phyloP scores from a whole-genome alignment of 2,888 invertebrate genomes.

The Pinctada fucata region DNA sequence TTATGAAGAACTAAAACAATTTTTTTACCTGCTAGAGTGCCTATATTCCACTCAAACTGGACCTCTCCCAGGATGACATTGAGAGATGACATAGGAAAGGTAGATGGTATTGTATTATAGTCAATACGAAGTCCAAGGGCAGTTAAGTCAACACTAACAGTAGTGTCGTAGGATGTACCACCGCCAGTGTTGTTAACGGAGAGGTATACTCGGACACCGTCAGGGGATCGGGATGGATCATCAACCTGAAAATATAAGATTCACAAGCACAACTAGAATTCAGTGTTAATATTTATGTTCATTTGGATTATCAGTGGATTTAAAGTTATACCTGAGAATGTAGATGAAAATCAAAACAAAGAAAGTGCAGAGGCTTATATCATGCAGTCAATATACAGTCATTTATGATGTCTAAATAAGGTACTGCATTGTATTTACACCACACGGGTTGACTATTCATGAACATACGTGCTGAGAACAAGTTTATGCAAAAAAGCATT shows the following conservation, averaged over 20 bases:
- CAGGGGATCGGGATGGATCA: background rate
- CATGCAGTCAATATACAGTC: too few relatives aligned
- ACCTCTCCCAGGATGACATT: constrained; percentile 15
- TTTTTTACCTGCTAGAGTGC: constrained; percentile 17
- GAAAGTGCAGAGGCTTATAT: too few relatives aligned
- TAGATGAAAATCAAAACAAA: too few relatives aligned
- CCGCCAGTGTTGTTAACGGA: constrained; percentile 35
- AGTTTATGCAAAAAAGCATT: too few relatives aligned
- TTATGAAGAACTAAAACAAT: too few relatives aligned
- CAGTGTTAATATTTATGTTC: too few relatives aligned
- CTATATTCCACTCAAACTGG: constrained; percentile 40
- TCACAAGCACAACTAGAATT: background rate
- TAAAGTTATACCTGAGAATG: too few relatives aligned
- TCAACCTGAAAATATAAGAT: constrained; percentile 25
- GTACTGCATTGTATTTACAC: too few relatives aligned
- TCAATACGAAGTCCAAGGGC: constrained; percentile 38
- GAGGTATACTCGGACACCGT: constrained; percentile 37
- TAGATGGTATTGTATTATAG: constrained; percentile 28
- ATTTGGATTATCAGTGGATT: too few relatives aligned
- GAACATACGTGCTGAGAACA: too few relatives aligned
- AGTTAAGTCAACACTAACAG: constrained; percentile 35
- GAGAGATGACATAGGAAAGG: constrained; percentile 15
- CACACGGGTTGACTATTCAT: too few relatives aligned
- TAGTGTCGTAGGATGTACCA: constrained; percentile 32
- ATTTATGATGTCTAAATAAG: too few relatives aligned